A percentile compares a stretch with the other conserved stretches of the same genome.
phyloP scores from a whole-genome alignment of 2,797 vertebrate genomes.

The Delichon dasypus region DNA sequence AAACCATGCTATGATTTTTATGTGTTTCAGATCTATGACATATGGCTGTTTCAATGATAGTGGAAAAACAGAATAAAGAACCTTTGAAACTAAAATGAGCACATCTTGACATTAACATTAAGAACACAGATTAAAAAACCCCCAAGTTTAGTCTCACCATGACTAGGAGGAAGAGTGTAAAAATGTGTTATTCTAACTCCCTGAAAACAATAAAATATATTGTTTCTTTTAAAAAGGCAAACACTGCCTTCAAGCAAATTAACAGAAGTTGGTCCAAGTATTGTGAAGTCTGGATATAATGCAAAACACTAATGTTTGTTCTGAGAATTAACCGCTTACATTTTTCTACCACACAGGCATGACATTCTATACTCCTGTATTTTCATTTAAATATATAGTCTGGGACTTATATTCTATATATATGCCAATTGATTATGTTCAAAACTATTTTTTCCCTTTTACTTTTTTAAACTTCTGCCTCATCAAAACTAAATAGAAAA shows the following conservation, averaged over 20 bases:
- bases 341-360: not conserved
- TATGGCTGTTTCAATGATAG: not conserved
- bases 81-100: not conserved
- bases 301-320: slow-evolving; percentile 41
- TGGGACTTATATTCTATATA: not conserved
- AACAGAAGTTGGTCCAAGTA: slow-evolving; percentile 11
- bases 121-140: not conserved
- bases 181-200: not conserved
- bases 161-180: not conserved
- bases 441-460: accelerated
- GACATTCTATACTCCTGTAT: not conserved
- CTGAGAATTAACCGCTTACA: slow-evolving; percentile 26
- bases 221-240: slow-evolving; percentile 18
- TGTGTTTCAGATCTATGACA: not conserved
- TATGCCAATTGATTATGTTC: not conserved
- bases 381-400: not conserved
- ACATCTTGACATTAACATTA: not conserved
- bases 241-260: slow-evolving; percentile 20
- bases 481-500: not conserved
- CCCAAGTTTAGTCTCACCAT: not conserved
- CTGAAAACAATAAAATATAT: slow-evolving; percentile 12
- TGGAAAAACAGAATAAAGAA: not conserved
- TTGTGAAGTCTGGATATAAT: slow-evolving; percentile 29
- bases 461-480: not conserved
- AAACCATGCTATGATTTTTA: not conserved